These are phyloP conservation scores for Psix sp. DNA, from an alignment of 1,140 invertebrate species.

Conservation along the genomic window DNA sequence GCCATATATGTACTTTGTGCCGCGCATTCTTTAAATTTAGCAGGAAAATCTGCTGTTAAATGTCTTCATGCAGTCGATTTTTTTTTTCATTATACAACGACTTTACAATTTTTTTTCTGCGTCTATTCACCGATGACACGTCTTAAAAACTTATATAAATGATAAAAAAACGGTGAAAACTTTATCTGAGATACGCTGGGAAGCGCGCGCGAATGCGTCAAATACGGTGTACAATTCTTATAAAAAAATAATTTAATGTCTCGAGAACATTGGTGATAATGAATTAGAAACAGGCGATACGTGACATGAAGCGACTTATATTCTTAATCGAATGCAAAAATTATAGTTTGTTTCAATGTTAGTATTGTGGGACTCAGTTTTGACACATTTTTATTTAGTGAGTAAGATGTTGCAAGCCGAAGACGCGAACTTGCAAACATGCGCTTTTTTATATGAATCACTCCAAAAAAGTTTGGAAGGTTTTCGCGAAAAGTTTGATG, in stretches of 20 bases:
- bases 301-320: neutral
- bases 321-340: constrained; percentile 1
- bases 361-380: neutral
- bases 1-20: no score
- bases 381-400: neutral
- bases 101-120: no score
- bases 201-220: constrained; percentile 1
- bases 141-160: no score
- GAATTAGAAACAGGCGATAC: neutral
- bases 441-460: constrained; percentile 1
- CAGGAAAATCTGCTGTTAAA: no score
- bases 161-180: no score
- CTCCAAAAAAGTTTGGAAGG: neutral
- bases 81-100: no score
- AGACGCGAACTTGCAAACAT: constrained; percentile 6
- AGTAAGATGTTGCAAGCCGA: neutral
- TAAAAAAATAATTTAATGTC: constrained; percentile 6
- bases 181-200: no score
- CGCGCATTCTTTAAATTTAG: no score
- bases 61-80: no score
- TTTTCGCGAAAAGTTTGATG: constrained; percentile 2
- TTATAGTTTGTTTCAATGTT: constrained; percentile 7
- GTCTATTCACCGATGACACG: no score
- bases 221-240: constrained; percentile 5
- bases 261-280: neutral